Conservation (phyloP, 2,113 vertebrate genomes). For the Chionomys nivalis region DNA sequence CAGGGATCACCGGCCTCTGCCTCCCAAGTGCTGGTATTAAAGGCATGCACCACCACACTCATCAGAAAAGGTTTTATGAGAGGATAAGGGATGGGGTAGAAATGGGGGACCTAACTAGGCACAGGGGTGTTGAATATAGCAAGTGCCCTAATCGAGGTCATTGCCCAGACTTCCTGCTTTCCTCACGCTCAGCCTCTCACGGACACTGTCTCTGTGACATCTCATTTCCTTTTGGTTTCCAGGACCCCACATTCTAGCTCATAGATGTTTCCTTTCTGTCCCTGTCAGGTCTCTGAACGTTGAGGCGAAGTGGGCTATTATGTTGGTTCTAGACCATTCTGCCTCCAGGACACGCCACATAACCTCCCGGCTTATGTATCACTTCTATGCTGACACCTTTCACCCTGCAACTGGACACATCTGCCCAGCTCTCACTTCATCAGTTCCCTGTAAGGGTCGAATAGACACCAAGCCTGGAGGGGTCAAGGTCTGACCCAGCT, state of each 20-base stretch:
- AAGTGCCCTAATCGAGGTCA: neutral
- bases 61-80: neutral
- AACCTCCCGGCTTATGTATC: neutral
- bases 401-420: neutral
- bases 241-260: neutral
- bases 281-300: neutral
- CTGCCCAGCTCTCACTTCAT: neutral
- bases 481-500: neutral
- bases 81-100: neutral
- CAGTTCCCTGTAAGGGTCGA: neutral
- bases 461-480: neutral
- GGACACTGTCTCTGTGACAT: neutral
- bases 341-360: neutral
- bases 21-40: neutral
- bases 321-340: neutral
- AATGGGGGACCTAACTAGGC: neutral
- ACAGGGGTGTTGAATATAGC: neutral
- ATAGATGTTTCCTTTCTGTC: too few species aligned
- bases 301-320: neutral
- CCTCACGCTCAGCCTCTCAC: neutral
- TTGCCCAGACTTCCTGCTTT: neutral
- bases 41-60: too few species aligned
- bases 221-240: neutral
- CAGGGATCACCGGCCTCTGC: neutral
- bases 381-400: neutral